Evolutionary conservation across 2,888 invertebrate genomes (phyloP), one percentile per base, ranked within the genome.

Genomic region (Meghimatium bilineatum): DNA sequence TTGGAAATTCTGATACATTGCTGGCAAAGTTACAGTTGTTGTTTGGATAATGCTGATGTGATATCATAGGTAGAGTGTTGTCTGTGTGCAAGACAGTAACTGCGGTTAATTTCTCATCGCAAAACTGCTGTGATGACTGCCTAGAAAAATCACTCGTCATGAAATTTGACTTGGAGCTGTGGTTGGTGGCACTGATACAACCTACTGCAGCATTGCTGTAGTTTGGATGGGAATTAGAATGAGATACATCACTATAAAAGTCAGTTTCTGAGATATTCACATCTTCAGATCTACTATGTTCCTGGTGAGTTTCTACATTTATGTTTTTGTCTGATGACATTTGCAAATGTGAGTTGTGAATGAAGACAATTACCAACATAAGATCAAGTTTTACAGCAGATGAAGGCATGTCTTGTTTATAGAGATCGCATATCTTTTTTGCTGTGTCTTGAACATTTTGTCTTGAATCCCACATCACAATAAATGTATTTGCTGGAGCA

Each of bases 401-500:
- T 26, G 34, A 71, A 12, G 69, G 66, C 66, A 66, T 34, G 44
- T 63, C 66, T 6, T 23, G 74, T 29, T 74, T 52, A 32, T 74
- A 74, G 2, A 49, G 32, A 32, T 14, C 32, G 52, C 32, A 66
- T 29, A 78, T 67, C 26, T 49, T 78, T 8, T 26, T 49, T 29
- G 32, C 29, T 44, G 12, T n/a, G 44, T 63, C 49, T 66, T 17
- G 32, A 44, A 67, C 2, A 38, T 29, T 32, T 44, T 60, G 38
- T 29, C 23, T 23, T 14, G 29, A 66, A 26, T 56, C 56, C 52
- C 49, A 36, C 38, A 80, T 23, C 29, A 80, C 60, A 32, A 80
- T 32, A 36, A 80, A 71, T 38, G 80, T 80, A 38, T 80, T 80
- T 23, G 80, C 80, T 34, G 72, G 80, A 38, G 14, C 60, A 60